Evolutionary conservation across 2,113 vertebrate genomes (phyloP).

Genomic region (Tachuris rubrigastra): DNA sequence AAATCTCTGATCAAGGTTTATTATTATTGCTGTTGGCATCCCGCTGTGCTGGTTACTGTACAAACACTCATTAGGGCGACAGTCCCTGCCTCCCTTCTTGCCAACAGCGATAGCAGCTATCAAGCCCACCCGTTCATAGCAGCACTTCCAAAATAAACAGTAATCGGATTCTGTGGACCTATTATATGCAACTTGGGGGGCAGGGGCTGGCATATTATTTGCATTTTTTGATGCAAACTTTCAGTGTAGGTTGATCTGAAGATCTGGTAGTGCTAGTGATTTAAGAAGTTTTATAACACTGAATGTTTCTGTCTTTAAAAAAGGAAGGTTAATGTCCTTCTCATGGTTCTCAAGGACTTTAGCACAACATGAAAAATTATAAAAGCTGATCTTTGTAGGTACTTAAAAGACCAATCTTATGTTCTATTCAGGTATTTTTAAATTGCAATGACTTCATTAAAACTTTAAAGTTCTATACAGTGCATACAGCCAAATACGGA

Average conservation of each 20-base stretch:
- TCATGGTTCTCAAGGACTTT: not conserved
- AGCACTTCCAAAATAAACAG: not conserved
- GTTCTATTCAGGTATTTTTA: not conserved
- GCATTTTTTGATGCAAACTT: not conserved
- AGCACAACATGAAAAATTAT: not conserved
- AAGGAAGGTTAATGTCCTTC: not conserved
- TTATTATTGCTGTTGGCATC: not conserved
- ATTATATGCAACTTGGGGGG: not conserved
- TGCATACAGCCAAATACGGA: not conserved
- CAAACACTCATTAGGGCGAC: not conserved
- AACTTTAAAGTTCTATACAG: not conserved
- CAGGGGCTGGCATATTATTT: not conserved
- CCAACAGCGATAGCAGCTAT: not conserved
- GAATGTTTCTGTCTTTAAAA: not conserved
- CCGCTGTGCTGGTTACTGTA: not conserved
- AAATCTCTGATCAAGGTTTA: conserved; percentile 36
- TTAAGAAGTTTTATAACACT: not conserved
- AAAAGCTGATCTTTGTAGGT: not conserved
- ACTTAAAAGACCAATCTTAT: not conserved
- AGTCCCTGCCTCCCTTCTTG: not conserved
- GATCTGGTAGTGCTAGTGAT: not conserved
- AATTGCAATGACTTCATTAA: not conserved
- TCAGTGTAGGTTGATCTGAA: not conserved
- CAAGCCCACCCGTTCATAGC: not conserved
- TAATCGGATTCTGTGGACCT: not conserved